These are phyloP conservation scores for human (Homo sapiens) DNA, from an alignment of 2,113 vertebrate species.

Conservation along the genomic window DNA sequence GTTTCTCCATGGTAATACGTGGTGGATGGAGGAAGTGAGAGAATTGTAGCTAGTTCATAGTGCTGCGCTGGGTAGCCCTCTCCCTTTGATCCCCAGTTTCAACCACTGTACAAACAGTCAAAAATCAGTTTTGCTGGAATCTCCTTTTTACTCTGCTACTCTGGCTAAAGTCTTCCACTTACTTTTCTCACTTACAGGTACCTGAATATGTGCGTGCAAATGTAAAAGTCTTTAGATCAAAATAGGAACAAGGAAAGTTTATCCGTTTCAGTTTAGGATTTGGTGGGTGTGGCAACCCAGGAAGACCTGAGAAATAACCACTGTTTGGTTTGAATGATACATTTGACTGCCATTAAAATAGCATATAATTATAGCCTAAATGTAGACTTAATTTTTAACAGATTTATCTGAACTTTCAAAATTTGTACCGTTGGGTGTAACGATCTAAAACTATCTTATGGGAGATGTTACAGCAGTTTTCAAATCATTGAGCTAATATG, in stretches of 20 bases:
- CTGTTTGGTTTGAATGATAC: slow-evolving; percentile 60
- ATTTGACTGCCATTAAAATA: slow-evolving; percentile 55
- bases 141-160: neutral
- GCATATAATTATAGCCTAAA: slow-evolving; percentile 62
- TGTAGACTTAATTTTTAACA: slow-evolving; percentile 56
- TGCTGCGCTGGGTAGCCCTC: neutral
- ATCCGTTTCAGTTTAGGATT: slow-evolving; percentile 51
- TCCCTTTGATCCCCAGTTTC: neutral
- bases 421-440: slow-evolving; percentile 2
- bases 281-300: slow-evolving; percentile 52
- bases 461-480: neutral
- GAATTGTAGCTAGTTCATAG: too few relatives aligned
- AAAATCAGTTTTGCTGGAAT: neutral
- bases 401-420: slow-evolving; percentile 67
- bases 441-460: neutral
- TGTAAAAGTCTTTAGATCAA: slow-evolving; percentile 13
- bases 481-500: neutral
- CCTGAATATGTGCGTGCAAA: neutral
- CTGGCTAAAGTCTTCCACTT: neutral
- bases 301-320: slow-evolving; percentile 64
- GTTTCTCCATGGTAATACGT: neutral
- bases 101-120: neutral
- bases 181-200: slow-evolving; percentile 21
- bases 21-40: neutral
- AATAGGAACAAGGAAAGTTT: slow-evolving; percentile 22